Evolutionary conservation across 2,797 vertebrate genomes (phyloP).

Genomic region (Mareca penelope): DNA sequence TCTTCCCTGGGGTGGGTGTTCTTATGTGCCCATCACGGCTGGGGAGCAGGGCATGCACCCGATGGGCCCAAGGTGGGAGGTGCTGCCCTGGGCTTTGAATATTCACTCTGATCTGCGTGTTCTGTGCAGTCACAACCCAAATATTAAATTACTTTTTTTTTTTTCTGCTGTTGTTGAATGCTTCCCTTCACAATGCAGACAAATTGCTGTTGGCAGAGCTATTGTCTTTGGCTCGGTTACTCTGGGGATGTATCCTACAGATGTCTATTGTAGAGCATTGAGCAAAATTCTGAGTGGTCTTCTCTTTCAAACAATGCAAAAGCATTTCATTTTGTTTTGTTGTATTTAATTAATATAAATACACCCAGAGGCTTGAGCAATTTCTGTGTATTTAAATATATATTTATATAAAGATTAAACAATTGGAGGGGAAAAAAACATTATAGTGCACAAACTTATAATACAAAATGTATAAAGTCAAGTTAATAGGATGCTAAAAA

Average conservation of each 20-base stretch:
- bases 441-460: not conserved
- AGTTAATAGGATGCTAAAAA: constrained; percentile 42
- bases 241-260: constrained; percentile 37
- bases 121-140: constrained; percentile 29
- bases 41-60: not conserved
- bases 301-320: constrained; percentile 9
- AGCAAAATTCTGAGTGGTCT: constrained; percentile 48
- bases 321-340: constrained; percentile 45
- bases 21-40: accelerated
- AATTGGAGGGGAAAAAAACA: constrained; percentile 1
- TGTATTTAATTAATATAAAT: constrained; percentile 67
- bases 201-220: constrained; percentile 42
- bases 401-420: constrained; percentile 34
- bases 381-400: constrained; percentile 21
- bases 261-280: not conserved
- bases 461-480: constrained; percentile 12
- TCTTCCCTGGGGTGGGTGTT: accelerated
- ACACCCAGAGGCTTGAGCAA: constrained; percentile 53
- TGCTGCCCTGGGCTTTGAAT: accelerated
- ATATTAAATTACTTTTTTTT: constrained; percentile 33
- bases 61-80: accelerated
- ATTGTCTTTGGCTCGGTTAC: constrained; percentile 29
- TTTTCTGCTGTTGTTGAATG: not conserved
- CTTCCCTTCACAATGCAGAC: constrained; percentile 36
- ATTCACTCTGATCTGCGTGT: not conserved